Conservation (phyloP, 1,140 invertebrate genomes). For the Bombus waltoni region DNA sequence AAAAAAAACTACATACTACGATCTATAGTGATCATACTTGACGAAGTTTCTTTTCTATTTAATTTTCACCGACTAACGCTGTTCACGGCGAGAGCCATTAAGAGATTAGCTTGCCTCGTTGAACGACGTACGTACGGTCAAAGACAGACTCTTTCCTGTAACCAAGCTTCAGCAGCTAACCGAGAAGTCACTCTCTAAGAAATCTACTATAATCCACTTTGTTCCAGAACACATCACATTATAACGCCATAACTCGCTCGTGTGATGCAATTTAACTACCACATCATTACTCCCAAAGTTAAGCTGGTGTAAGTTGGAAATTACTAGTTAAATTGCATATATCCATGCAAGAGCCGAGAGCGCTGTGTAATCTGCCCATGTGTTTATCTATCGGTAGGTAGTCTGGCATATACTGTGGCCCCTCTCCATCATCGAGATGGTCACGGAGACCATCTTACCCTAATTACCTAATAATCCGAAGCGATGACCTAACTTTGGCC, state of each 20-base stretch:
- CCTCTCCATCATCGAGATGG: conserved; percentile 76
- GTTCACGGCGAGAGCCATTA: background rate
- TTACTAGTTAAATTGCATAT: conserved; percentile 82
- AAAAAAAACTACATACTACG: too few relatives aligned
- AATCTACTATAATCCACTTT: conserved; percentile 67
- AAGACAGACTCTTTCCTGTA: conserved; percentile 44
- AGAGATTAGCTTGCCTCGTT: conserved; percentile 9
- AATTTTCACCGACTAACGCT: background rate
- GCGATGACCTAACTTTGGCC: conserved; percentile 76
- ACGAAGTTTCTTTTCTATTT: background rate
- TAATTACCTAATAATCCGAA: conserved; percentile 79
- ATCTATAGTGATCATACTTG: background rate
- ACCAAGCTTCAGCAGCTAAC: conserved; percentile 26
- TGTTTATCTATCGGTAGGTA: conserved; percentile 79
- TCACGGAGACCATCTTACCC: conserved; percentile 77
- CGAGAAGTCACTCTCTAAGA: conserved; percentile 55
- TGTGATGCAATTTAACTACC: conserved; percentile 81
- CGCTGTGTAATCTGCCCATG: conserved; percentile 79
- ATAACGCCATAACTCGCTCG: conserved; percentile 77
- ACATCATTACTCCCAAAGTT: conserved; percentile 81
- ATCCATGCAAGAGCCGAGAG: conserved; percentile 77
- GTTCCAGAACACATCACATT: conserved; percentile 61
- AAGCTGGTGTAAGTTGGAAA: conserved; percentile 81
- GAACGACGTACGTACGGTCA: conserved; percentile 9
- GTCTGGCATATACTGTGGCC: conserved; percentile 68